A percentile compares a stretch with the other conserved stretches of the same genome.
phyloP scores from a whole-genome alignment of 2,113 vertebrate genomes.

The Sterrhoptilus dennistouni region DNA sequence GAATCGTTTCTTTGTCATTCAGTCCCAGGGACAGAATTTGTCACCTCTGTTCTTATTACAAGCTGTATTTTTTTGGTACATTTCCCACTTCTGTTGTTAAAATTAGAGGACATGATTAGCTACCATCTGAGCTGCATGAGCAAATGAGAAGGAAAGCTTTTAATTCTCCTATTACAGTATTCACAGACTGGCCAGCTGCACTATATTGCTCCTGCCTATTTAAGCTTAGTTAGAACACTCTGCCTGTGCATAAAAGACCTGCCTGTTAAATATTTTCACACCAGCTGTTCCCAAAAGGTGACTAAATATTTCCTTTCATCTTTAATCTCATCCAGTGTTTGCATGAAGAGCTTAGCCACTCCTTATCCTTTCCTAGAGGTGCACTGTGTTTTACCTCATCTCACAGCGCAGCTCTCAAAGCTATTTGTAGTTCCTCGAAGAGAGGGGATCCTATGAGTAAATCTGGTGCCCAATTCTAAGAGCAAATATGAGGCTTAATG shows the following conservation, averaged over 20 bases:
- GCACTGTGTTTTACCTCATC: neutral
- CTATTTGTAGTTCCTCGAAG: neutral
- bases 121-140: neutral
- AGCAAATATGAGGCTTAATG: neutral
- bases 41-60: neutral
- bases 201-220: constrained; percentile 3
- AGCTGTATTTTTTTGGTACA: constrained; percentile 14
- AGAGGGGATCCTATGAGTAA: neutral
- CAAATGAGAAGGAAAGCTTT: constrained; percentile 44
- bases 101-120: constrained; percentile 52
- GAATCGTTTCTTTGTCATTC: neutral
- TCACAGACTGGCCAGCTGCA: constrained; percentile 18
- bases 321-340: constrained; percentile 50
- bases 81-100: constrained; percentile 52
- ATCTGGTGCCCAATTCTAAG: neutral
- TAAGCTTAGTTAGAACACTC: neutral
- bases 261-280: constrained; percentile 55
- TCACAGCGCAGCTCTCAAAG: neutral
- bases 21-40: neutral
- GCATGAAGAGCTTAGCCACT: constrained; percentile 1
- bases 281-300: constrained; percentile 61
- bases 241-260: neutral
- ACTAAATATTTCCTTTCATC: constrained; percentile 64
- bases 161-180: constrained; percentile 16
- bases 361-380: neutral